Evolutionary conservation across 1,140 invertebrate genomes (phyloP).

Genomic region (Lepidurus apus): DNA sequence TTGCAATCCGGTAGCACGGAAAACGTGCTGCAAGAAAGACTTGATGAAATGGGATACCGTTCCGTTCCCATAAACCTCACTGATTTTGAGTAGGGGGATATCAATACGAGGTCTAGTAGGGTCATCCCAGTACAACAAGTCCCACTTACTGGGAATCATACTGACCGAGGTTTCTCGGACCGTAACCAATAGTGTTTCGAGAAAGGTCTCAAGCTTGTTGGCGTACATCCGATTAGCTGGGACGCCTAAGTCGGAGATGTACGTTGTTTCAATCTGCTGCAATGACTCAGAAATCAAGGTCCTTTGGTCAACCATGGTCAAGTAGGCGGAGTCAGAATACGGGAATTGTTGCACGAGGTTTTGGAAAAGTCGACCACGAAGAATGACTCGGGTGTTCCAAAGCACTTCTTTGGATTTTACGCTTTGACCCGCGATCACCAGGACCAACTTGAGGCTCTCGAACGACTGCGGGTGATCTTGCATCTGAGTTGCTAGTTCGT

Average conservation of each 20-base stretch:
- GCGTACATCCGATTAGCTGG: background rate
- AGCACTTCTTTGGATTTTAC: background rate
- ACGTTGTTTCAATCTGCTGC: background rate
- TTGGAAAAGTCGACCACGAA: background rate
- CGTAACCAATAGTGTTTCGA: background rate
- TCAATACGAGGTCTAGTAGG: background rate
- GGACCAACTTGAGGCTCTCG: background rate
- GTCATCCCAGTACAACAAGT: background rate
- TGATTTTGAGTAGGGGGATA: background rate
- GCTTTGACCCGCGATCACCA: background rate
- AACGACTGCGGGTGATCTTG: background rate
- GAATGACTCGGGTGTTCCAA: background rate
- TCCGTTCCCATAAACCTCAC: background rate
- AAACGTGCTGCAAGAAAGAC: background rate
- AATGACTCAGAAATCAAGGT: background rate
- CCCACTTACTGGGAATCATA: background rate
- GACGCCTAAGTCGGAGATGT: background rate
- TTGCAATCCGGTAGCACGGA: background rate
- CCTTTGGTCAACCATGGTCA: background rate
- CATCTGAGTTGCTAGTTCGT: background rate
- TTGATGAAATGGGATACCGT: background rate
- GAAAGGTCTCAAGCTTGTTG: background rate
- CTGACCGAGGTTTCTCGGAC: background rate
- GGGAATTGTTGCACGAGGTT: background rate
- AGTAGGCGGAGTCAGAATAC: background rate